These are phyloP conservation scores for Vollenhovia emeryi DNA, from an alignment of 1,140 invertebrate genomes.

Conservation along the genomic window DNA sequence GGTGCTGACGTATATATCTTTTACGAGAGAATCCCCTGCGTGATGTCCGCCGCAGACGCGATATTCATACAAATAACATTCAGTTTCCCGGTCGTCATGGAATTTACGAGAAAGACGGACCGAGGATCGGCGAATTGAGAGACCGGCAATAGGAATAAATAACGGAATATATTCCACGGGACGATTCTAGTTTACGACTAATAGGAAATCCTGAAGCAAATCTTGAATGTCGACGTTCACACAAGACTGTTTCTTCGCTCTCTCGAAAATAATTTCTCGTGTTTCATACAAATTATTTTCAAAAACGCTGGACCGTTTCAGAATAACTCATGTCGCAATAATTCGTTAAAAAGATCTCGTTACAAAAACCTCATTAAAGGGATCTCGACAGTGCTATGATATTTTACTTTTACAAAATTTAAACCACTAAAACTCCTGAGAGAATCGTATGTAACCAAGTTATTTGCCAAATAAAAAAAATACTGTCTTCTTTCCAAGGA, in stretches of 20 bases:
- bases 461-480: conserved; percentile 2
- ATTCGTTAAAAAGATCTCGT: background rate
- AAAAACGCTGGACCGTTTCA: background rate
- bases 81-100: conserved; percentile 32
- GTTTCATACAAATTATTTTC: background rate
- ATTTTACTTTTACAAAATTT: background rate
- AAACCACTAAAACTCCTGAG: background rate
- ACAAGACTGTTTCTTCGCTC: background rate
- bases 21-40: conserved; percentile 10
- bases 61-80: conserved; percentile 59
- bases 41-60: conserved; percentile 3
- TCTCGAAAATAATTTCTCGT: background rate
- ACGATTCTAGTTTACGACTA: conserved; percentile 50
- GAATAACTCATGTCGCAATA: background rate
- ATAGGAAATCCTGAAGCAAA: conserved; percentile 15
- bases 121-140: conserved; percentile 35
- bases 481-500: background rate
- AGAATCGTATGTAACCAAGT: background rate
- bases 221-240: conserved; percentile 4
- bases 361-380: background rate
- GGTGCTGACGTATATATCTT: background rate
- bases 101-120: conserved; percentile 43
- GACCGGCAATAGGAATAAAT: conserved; percentile 46
- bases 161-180: conserved; percentile 40
- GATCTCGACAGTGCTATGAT: background rate